Conservation (phyloP, 2,113 vertebrate genomes). For the Sander vitreus region DNA sequence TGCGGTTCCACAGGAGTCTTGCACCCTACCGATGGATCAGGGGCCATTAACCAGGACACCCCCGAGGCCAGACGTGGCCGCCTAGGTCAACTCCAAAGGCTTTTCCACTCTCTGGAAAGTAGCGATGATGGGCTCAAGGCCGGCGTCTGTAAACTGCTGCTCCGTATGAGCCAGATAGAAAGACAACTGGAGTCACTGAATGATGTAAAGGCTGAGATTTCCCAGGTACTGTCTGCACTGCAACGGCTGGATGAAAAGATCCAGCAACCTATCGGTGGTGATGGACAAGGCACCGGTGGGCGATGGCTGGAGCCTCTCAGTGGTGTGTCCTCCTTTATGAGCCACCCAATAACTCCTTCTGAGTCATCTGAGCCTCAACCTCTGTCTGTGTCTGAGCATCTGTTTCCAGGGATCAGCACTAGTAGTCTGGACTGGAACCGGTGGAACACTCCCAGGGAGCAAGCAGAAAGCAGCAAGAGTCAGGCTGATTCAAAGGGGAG, state of each 20-base stretch:
- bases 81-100: constrained; percentile 85
- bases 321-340: constrained; percentile 86
- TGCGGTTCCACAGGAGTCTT: constrained; percentile 93
- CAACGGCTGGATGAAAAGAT: constrained; percentile 94
- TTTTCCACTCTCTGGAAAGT: constrained; percentile 83
- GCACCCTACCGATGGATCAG: constrained; percentile 87
- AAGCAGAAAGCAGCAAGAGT: constrained; percentile 61
- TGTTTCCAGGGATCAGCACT: constrained; percentile 83
- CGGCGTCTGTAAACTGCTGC: constrained; percentile 92
- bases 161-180: constrained; percentile 94
- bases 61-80: constrained; percentile 87
- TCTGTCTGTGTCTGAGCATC: constrained; percentile 81
- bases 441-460: constrained; percentile 65
- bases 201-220: constrained; percentile 93
- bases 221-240: constrained; percentile 92
- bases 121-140: constrained; percentile 91
- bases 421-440: constrained; percentile 87
- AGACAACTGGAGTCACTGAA: constrained; percentile 94
- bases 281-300: constrained; percentile 80
- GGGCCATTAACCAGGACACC: constrained; percentile 79
- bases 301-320: constrained; percentile 79
- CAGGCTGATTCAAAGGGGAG: constrained; percentile 69
- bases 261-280: constrained; percentile 82
- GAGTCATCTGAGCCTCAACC: constrained; percentile 84
- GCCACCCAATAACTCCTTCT: constrained; percentile 82